Evolutionary conservation across 2,888 invertebrate species (phyloP), one percentile per base, ranked within the genome.

Genomic region (Temnothorax ravouxi): DNA sequence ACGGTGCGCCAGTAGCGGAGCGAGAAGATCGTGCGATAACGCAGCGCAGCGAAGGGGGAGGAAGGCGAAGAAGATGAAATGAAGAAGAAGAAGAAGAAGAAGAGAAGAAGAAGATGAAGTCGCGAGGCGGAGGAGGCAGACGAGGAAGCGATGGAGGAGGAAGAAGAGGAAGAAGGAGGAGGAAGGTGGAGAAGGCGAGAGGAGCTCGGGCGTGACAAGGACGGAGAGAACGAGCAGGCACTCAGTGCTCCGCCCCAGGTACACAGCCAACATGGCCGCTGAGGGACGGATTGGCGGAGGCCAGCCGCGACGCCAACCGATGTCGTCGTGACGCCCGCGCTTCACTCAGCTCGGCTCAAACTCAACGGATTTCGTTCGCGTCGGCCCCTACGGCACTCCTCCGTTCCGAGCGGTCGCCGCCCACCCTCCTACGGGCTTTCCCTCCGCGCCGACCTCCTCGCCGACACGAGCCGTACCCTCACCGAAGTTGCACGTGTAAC

Each of bases 221-320:
- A 87, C 82, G 84, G 86, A 85, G 87, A 86, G 89, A 88, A 88
- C 88, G 88, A 91, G 83, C 81, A 83, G 84, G 85, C 66, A 85
- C 86, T 84, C 67, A 59, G 90, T 95, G 96, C 95, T 96, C 96
- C 88, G 96, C 96, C 93, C 96, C 96, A 86, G 96, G 96, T 91
- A 96, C 96, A 95, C 96, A 93, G 92, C 95, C 96, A 91, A 95
- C 96, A 94, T 96, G 96, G 96, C 94, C 96, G 91, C 95, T 96
- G 89, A 96, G 96, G 93, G 96, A 96, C 93, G 96, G 96, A 95
- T 96, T 96, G 92, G 96, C 96, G 84, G 96, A 96, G 95, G 94
- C 96, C 91, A 90, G 95, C 95, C 91, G 88, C 95, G 93, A 92
- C 92, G 91, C 91, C 75, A 66, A 50, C 75, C 93, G 93, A 94